Percentiles rank a stretch among this genome's conserved stretches.
Conservation (phyloP, 2,797 vertebrate genomes). For the Scolopax rusticola region DNA sequence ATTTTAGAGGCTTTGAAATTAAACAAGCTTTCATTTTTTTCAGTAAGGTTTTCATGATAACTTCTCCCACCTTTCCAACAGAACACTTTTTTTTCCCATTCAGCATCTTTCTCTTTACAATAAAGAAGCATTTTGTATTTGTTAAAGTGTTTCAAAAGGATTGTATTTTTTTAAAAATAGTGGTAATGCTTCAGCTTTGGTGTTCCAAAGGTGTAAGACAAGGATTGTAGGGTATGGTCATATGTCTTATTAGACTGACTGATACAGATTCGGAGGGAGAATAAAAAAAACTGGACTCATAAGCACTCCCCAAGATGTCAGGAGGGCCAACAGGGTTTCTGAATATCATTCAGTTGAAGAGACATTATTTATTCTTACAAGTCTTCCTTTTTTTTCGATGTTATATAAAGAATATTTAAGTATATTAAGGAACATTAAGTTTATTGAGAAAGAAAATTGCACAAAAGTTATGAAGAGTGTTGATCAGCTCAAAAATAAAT, state of each 20-base stretch:
- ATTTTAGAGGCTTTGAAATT: neutral
- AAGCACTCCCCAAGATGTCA: neutral
- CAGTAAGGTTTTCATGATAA: neutral
- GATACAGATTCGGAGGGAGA: accelerated
- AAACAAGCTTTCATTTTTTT: neutral
- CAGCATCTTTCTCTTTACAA: neutral
- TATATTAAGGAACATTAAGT: neutral
- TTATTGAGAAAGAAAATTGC: neutral
- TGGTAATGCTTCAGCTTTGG: neutral
- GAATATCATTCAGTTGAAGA: neutral
- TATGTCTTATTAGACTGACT: neutral
- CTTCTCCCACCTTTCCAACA: neutral
- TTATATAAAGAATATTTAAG: neutral
- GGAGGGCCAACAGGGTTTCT: neutral
- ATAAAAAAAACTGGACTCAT: neutral
- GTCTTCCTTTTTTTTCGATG: neutral
- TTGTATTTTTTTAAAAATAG: neutral
- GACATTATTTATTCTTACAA: neutral
- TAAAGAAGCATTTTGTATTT: neutral
- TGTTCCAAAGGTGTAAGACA: neutral
- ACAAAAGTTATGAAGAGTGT: neutral
- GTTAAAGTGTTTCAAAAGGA: neutral
- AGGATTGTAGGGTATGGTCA: neutral
- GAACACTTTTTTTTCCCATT: neutral
- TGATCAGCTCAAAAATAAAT: neutral